These are phyloP conservation scores for Hylaeus volcanicus DNA, from an alignment of 1,140 invertebrate species.

Conservation along the genomic window DNA sequence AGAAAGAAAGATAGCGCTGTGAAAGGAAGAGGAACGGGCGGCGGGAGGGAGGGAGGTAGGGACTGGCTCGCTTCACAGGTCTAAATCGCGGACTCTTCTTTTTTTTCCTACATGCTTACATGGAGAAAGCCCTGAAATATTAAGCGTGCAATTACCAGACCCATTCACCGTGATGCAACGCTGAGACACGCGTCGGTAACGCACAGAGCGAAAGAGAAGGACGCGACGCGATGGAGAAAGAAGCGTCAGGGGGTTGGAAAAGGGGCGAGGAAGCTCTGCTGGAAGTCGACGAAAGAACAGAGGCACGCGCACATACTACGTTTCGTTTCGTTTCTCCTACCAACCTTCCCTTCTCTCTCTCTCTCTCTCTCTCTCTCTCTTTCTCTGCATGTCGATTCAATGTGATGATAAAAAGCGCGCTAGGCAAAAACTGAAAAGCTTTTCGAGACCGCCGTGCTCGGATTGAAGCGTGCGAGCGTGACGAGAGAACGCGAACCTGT, in stretches of 20 bases:
- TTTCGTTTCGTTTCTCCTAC: constrained; percentile 27
- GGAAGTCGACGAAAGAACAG: constrained; percentile 50
- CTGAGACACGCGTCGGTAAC: constrained; percentile 67
- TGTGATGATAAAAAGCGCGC: constrained; percentile 78
- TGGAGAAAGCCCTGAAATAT: constrained; percentile 79
- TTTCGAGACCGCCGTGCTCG: constrained; percentile 69
- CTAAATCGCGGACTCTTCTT: constrained; percentile 73
- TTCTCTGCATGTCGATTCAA: constrained; percentile 70
- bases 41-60: constrained; percentile 30
- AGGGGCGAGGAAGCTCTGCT: not conserved
- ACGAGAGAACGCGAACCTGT: constrained; percentile 35
- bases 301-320: constrained; percentile 51
- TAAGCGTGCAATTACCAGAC: constrained; percentile 80
- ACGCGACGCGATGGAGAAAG: constrained; percentile 8
- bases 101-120: constrained; percentile 75
- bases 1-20: constrained; percentile 56
- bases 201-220: constrained; percentile 34
- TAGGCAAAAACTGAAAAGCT: constrained; percentile 79
- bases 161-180: constrained; percentile 78
- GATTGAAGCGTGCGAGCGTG: constrained; percentile 67
- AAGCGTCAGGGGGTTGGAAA: constrained; percentile 23
- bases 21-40: constrained; percentile 34
- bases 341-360: constrained; percentile 19
- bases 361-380: constrained; percentile 20
- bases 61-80: constrained; percentile 60